Conservation (phyloP, 2,797 vertebrate species). For the Denticeps clupeoides region DNA sequence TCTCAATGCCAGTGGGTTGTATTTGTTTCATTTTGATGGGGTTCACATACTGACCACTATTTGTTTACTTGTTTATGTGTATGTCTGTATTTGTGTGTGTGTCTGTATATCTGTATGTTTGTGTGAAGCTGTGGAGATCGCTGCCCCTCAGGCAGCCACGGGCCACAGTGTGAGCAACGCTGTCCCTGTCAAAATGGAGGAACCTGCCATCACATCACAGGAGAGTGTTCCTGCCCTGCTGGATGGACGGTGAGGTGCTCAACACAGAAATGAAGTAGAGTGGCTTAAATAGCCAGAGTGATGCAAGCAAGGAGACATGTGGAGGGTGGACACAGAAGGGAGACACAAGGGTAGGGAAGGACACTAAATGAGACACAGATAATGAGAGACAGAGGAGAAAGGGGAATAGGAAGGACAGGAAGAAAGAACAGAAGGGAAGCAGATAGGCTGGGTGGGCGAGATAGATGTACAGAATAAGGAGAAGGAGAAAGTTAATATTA, state of each 20-base stretch:
- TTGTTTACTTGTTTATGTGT: neutral
- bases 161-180: constrained; percentile 84
- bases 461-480: neutral
- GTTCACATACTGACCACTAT: too few relatives aligned
- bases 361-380: neutral
- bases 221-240: constrained; percentile 85
- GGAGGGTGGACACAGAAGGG: neutral
- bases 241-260: constrained; percentile 83
- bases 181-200: constrained; percentile 97
- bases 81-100: neutral
- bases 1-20: too few relatives aligned
- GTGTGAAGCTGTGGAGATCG: constrained; percentile 79
- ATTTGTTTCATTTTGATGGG: too few relatives aligned
- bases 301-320: neutral
- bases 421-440: neutral
- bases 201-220: constrained; percentile 90
- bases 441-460: neutral
- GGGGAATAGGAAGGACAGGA: neutral
- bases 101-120: constrained; percentile 8
- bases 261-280: constrained; percentile 1
- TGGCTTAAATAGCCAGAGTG: constrained; percentile 1
- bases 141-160: constrained; percentile 89
- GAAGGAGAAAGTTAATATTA: too few relatives aligned
- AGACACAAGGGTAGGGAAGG: neutral
- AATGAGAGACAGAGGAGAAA: neutral